Evolutionary conservation across 2,797 vertebrate species (phyloP).

Genomic region (Tamandua tetradactyla): DNA sequence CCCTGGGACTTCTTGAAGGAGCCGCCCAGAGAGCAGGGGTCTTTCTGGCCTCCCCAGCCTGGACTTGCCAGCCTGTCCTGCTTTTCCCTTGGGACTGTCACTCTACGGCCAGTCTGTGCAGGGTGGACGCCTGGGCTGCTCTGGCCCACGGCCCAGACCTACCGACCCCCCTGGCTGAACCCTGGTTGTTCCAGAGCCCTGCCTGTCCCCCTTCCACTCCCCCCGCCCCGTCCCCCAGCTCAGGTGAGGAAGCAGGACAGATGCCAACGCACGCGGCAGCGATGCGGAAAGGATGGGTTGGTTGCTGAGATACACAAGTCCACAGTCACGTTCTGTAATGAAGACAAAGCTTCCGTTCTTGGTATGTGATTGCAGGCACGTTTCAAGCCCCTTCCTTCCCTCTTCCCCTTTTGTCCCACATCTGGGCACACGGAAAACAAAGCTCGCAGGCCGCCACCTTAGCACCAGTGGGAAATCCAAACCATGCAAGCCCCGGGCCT

Average conservation of each 20-base stretch:
- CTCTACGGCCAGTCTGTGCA: not conserved
- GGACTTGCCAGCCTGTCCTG: not conserved
- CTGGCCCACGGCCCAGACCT: not conserved
- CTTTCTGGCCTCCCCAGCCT: not conserved
- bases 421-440: not conserved
- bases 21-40: not conserved
- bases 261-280: not conserved
- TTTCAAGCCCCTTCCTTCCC: not conserved
- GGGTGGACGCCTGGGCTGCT: not conserved
- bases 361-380: not conserved
- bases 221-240: too few relatives aligned
- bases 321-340: not conserved
- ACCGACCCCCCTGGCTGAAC: not conserved
- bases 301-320: not conserved
- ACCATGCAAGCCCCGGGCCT: not conserved
- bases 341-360: not conserved
- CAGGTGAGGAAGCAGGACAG: not conserved
- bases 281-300: too few relatives aligned
- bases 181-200: not conserved
- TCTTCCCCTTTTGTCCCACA: not conserved
- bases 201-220: too few relatives aligned
- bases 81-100: not conserved
- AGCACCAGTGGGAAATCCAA: not conserved
- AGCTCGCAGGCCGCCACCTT: not conserved
- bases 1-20: not conserved